These are phyloP conservation scores for Leptobrachium leishanense DNA, from an alignment of 2,113 vertebrate species.

Conservation along the genomic window DNA sequence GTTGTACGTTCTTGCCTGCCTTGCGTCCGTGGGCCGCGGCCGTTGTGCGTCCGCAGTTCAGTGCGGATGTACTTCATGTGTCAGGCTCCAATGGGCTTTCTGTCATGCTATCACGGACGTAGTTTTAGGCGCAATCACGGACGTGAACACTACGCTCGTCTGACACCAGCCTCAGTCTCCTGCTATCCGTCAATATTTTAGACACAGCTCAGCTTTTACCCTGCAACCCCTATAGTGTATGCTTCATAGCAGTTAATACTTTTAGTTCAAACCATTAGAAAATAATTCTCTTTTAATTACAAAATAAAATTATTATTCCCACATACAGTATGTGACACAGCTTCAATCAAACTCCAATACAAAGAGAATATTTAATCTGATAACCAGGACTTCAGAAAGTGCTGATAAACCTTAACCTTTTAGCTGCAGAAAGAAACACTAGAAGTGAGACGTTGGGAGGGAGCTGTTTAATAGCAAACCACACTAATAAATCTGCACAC, in stretches of 20 bases:
- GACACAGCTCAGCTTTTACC: too few species aligned
- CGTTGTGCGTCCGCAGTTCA: too few species aligned
- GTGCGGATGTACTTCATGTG: too few species aligned
- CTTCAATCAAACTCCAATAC: not conserved
- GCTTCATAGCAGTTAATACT: not conserved
- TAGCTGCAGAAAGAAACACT: not conserved
- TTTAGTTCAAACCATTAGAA: not conserved
- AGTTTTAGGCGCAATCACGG: too few species aligned
- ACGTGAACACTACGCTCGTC: too few species aligned
- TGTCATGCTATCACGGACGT: too few species aligned
- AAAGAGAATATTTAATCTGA: slow-evolving; percentile 4
- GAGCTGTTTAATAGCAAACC: not conserved
- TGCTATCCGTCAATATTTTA: too few species aligned
- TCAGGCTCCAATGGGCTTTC: too few species aligned
- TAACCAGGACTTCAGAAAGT: not conserved
- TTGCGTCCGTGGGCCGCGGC: too few species aligned
- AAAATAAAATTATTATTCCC: not conserved
- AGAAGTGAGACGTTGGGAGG: not conserved
- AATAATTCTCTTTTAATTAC: not conserved
- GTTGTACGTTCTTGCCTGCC: too few species aligned
- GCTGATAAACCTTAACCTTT: not conserved
- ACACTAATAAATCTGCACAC: slow-evolving; percentile 42
- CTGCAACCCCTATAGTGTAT: too few species aligned
- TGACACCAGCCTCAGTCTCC: too few species aligned
- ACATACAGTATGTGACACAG: not conserved